Evolutionary conservation across 2,797 vertebrate genomes (phyloP).

Genomic region (Sparus aurata): DNA sequence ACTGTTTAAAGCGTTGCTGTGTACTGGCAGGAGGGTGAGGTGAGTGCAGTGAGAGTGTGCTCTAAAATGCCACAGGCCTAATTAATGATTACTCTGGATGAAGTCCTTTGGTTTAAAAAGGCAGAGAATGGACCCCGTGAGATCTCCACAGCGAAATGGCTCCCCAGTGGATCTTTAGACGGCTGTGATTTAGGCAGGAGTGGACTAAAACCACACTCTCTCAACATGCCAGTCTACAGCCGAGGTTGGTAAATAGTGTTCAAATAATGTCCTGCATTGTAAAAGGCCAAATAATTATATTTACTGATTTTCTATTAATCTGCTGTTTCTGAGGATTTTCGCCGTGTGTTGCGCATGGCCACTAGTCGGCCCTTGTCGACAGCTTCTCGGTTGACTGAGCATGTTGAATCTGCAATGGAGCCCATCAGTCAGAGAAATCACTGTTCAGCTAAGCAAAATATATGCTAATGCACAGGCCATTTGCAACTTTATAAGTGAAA

Average conservation of each 20-base stretch:
- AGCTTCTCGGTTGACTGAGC: too few relatives aligned
- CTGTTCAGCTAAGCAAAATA: too few relatives aligned
- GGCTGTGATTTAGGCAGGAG: slow-evolving; percentile 51
- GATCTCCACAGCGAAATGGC: slow-evolving; percentile 56
- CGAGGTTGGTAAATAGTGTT: background rate
- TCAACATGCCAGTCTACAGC: background rate
- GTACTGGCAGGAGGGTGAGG: slow-evolving; percentile 61
- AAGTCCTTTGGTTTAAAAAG: slow-evolving; percentile 75
- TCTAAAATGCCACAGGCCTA: slow-evolving; percentile 77
- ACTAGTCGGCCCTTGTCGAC: too few relatives aligned
- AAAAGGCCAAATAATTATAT: background rate
- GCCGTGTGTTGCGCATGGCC: too few relatives aligned
- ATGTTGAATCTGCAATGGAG: too few relatives aligned
- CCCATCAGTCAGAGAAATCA: too few relatives aligned
- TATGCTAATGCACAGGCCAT: too few relatives aligned
- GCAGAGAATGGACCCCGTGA: slow-evolving; percentile 54
- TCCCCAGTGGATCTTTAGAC: slow-evolving; percentile 62
- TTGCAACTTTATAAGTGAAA: too few relatives aligned
- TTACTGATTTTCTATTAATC: background rate
- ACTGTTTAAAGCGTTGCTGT: slow-evolving; percentile 68
- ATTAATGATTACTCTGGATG: slow-evolving; percentile 81
- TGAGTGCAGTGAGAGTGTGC: slow-evolving; percentile 67
- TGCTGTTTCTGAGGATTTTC: slow-evolving; percentile 4
- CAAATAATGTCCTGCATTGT: background rate
- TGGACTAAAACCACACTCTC: slow-evolving; percentile 31